Evolutionary conservation across 2,113 vertebrate species (phyloP).

Genomic region (Apaloderma vittatum): DNA sequence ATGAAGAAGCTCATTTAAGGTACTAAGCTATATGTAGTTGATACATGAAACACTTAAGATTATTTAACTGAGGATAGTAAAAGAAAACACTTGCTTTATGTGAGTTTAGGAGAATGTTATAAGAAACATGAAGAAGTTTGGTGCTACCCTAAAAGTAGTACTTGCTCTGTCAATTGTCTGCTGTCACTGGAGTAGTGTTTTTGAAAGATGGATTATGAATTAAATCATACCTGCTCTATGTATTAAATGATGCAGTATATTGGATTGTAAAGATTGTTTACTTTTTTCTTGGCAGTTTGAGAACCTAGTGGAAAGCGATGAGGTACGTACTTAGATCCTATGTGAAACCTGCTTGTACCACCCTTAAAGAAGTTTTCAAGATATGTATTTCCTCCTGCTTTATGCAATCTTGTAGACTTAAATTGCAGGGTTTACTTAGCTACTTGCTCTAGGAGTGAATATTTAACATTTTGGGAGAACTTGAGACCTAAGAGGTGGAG

Average conservation of each 20-base stretch:
- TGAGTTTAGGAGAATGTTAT: neutral
- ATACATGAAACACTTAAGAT: neutral
- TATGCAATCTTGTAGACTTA: neutral
- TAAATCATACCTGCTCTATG: neutral
- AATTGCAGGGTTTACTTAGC: neutral
- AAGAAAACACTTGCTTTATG: neutral
- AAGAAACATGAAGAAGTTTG: neutral
- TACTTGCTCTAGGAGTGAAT: neutral
- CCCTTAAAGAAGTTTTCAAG: neutral
- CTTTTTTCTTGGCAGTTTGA: conserved; percentile 82
- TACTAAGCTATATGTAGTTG: neutral
- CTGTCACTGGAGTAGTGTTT: neutral
- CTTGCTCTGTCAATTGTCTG: neutral
- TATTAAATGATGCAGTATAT: neutral
- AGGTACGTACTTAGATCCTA: conserved; percentile 74
- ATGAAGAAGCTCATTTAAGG: neutral
- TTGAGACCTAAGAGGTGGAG: neutral
- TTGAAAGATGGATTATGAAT: neutral
- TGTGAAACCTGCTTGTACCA: neutral
- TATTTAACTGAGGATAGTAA: rapidly evolving
- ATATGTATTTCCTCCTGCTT: neutral
- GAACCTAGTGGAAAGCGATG: conserved; percentile 87
- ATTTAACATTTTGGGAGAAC: neutral
- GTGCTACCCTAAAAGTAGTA: neutral
- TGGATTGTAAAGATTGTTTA: neutral